These are phyloP conservation scores for Erannis defoliaria DNA, from an alignment of 2,888 invertebrate genomes.

Conservation along the genomic window DNA sequence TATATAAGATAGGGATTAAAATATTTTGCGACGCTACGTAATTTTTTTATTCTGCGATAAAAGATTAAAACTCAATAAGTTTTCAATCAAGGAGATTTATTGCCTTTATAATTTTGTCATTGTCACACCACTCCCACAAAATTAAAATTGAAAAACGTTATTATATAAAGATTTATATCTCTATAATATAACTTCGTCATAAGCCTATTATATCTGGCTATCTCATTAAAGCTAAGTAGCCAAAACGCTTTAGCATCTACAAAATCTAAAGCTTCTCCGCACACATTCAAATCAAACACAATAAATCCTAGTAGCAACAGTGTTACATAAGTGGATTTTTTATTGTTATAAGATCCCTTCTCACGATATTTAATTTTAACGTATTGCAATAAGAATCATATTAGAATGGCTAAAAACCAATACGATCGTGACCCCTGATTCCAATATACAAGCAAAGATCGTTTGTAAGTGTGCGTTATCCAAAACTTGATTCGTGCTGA, in stretches of 20 bases:
- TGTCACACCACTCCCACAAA: slow-evolving; percentile 13
- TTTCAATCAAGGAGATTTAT: slow-evolving; percentile 3
- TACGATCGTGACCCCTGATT: slow-evolving; percentile 61
- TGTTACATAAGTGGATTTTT: slow-evolving; percentile 57
- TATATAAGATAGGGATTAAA: too few species aligned
- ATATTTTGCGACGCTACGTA: too few species aligned
- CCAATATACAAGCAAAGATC: slow-evolving; percentile 61
- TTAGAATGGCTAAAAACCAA: slow-evolving; percentile 26
- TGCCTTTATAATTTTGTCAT: neutral
- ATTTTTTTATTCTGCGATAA: neutral
- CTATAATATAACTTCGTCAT: slow-evolving; percentile 25
- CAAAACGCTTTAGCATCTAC: slow-evolving; percentile 21
- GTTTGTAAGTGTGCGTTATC: slow-evolving; percentile 53
- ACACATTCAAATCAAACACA: slow-evolving; percentile 47
- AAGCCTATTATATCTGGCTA: slow-evolving; percentile 22
- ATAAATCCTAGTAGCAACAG: slow-evolving; percentile 56
- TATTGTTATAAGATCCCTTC: slow-evolving; percentile 24
- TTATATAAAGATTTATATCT: slow-evolving; percentile 19
- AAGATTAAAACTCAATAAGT: neutral
- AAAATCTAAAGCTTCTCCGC: slow-evolving; percentile 52
- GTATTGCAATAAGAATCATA: slow-evolving; percentile 31
- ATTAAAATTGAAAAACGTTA: slow-evolving; percentile 10
- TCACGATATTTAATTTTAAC: slow-evolving; percentile 42
- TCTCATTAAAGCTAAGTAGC: slow-evolving; percentile 31
- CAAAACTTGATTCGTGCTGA: slow-evolving; percentile 51